phyloP scores from a whole-genome alignment of 2,888 invertebrate genomes.

The Drosophila cognata region DNA sequence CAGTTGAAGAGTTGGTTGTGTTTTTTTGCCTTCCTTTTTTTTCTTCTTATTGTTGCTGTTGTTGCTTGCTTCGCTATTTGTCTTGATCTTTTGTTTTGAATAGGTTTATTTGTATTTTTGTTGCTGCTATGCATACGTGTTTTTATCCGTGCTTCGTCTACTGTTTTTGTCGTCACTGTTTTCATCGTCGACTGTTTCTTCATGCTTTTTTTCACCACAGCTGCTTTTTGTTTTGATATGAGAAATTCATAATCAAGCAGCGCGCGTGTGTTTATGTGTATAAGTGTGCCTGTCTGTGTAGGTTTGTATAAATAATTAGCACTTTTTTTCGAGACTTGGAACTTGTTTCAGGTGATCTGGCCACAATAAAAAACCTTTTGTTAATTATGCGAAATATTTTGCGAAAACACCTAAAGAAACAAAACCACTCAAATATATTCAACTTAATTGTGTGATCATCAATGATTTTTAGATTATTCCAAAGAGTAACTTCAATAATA shows the following conservation, averaged over 20 bases:
- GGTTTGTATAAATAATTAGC: constrained; percentile 48
- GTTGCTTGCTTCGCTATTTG: constrained; percentile 49
- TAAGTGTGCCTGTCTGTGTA: neutral
- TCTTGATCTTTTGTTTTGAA: constrained; percentile 77
- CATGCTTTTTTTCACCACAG: constrained; percentile 48
- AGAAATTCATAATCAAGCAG: constrained; percentile 59
- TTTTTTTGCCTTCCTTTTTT: constrained; percentile 41
- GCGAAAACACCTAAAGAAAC: constrained; percentile 26
- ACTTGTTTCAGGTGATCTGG: constrained; percentile 38
- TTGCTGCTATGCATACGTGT: constrained; percentile 45
- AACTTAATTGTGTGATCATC: constrained; percentile 34
- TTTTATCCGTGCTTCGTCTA: constrained; percentile 49
- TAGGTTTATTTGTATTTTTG: constrained; percentile 49
- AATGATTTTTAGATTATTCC: constrained; percentile 7
- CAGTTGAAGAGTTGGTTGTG: constrained; percentile 43
- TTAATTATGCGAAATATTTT: constrained; percentile 40
- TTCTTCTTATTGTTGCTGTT: constrained; percentile 36
- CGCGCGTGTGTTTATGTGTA: constrained; percentile 15
- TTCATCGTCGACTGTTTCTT: constrained; percentile 36
- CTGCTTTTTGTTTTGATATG: constrained; percentile 77
- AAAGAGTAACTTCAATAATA: neutral
- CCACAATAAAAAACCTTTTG: constrained; percentile 14
- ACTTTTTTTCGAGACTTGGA: constrained; percentile 36
- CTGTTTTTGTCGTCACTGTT: constrained; percentile 50
- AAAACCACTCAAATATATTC: constrained; percentile 20